Base-by-base conservation (phyloP, 2,113 vertebrate genomes). In the Phalacrocorax aristotelis region DNA sequence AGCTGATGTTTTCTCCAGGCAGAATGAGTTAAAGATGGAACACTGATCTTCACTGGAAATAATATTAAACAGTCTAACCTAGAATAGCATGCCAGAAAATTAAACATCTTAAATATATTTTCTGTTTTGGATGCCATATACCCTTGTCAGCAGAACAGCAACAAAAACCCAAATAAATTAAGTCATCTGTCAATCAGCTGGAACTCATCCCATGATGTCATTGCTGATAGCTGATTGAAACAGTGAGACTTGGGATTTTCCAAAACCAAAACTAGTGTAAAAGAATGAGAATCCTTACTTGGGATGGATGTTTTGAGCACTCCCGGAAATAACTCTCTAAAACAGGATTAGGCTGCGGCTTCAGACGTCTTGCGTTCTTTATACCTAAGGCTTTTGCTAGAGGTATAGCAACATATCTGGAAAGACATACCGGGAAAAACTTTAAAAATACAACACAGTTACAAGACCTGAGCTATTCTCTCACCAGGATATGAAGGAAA, bases 371-470 rank as follows among this genome's bases (percentile, higher is more conserved):
- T 75, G 89, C 90, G 19, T 98, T 98, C 95, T 97, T 98, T 95
- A 99, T 98, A 44, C 99, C 99, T 57, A 98, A 87, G 20, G 62
- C 78, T 88, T 96, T 95, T 79, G 99, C 99, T 42, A 99, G 77
- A 70, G 99, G 99, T 65, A 97, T 97, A 23, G 99, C 99, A 94
- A 99, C 46, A 77, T 96, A 98, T 71, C 99, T 99, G 97, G 46
- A 98, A 97, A 97, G 92, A 97, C 34, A 97, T 17, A 49, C 65
- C 57, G 69, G 51, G 62, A 85, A 94, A 92, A 51, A 13, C 55
- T 89, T 87, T 11, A 36, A 38, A 83, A 92, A 74, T 21, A 52
- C 36, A 90, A 78, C 77, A 75, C 25, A 60, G 52, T 69, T 77
- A 93, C n/a, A 83, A 85, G 87, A 55, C 38, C 34, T 61, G 14